These are phyloP conservation scores for Lasioglossum morio DNA, from an alignment of 2,888 invertebrate genomes.

Conservation along the genomic window DNA sequence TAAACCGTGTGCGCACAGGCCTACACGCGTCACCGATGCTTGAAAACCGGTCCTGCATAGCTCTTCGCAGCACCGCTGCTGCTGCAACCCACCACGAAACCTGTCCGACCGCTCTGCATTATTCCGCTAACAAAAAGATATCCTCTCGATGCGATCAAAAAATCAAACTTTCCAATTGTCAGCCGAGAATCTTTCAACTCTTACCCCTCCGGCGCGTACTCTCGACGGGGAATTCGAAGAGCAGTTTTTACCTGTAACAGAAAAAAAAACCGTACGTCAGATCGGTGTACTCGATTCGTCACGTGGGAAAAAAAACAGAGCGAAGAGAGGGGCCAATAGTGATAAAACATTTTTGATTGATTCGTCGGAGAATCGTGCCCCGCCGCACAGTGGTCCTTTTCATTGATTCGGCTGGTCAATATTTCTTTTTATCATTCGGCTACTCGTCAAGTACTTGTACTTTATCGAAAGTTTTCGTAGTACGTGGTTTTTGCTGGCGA, in stretches of 20 bases:
- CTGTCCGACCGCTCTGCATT: constrained; percentile 9
- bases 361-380: neutral
- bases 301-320: neutral
- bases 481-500: no score
- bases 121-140: constrained; percentile 5
- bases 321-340: neutral
- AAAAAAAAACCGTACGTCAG: neutral
- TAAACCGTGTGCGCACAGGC: neutral
- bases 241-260: constrained; percentile 11
- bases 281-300: neutral
- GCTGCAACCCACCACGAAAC: neutral
- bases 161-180: neutral
- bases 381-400: no score
- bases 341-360: neutral
- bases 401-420: no score
- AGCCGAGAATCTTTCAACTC: neutral
- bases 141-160: neutral
- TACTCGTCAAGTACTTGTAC: no score
- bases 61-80: no score
- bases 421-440: no score
- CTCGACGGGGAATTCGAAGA: neutral
- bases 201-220: neutral
- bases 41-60: constrained; percentile 14
- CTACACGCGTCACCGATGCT: neutral
- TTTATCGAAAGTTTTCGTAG: no score